Conservation (phyloP, 2,113 vertebrate genomes). For the Plectropomus leopardus region DNA sequence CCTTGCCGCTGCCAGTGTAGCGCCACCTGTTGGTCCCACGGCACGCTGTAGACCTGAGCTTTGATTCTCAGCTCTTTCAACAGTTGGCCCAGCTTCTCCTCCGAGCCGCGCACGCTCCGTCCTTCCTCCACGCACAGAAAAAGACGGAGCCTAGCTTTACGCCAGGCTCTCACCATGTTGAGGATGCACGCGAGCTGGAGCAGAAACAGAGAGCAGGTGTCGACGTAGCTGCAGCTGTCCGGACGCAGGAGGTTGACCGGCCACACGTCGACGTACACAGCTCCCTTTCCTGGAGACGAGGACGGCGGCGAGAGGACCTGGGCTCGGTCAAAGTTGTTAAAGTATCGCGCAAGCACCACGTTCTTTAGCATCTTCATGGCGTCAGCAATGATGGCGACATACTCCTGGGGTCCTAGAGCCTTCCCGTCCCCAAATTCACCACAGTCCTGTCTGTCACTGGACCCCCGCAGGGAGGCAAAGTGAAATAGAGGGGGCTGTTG, state of each 20-base stretch:
- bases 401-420: slow-evolving; percentile 86
- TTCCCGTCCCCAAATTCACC: slow-evolving; percentile 78
- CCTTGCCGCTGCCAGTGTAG: slow-evolving; percentile 90
- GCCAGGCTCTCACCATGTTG: slow-evolving; percentile 91
- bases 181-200: slow-evolving; percentile 94
- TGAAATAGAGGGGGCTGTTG: slow-evolving; percentile 65
- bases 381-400: slow-evolving; percentile 89
- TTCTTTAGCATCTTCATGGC: slow-evolving; percentile 95
- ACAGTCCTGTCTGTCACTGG: not conserved
- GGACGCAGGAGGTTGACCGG: slow-evolving; percentile 91
- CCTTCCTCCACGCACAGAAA: slow-evolving; percentile 92
- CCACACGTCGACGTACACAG: slow-evolving; percentile 90
- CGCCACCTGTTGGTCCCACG: slow-evolving; percentile 90
- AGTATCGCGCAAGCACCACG: slow-evolving; percentile 89
- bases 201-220: slow-evolving; percentile 93
- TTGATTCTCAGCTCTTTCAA: slow-evolving; percentile 91
- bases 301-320: slow-evolving; percentile 67
- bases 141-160: slow-evolving; percentile 87
- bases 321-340: slow-evolving; percentile 85
- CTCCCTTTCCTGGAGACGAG: slow-evolving; percentile 48
- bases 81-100: slow-evolving; percentile 90
- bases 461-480: slow-evolving; percentile 81
- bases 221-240: slow-evolving; percentile 90
- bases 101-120: slow-evolving; percentile 84
- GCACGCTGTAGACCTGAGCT: slow-evolving; percentile 87